These are phyloP conservation scores for Spondyliosoma cantharus DNA, from an alignment of 2,797 vertebrate genomes.

Conservation along the genomic window DNA sequence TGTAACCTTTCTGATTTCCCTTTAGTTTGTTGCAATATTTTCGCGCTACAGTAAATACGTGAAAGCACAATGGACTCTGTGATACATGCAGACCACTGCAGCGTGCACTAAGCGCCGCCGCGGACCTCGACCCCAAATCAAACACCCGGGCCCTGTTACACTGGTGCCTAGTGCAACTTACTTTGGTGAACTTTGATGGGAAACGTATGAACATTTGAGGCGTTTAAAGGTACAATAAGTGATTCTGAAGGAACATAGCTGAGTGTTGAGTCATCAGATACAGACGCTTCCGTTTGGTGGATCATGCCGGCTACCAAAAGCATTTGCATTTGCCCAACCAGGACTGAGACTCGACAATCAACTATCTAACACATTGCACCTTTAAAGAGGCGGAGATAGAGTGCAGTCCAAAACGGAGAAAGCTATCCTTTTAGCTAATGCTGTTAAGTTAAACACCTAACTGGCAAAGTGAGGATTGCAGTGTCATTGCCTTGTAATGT, in stretches of 20 bases:
- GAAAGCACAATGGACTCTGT: conserved; percentile 8
- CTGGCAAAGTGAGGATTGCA: neutral
- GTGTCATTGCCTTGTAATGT: neutral
- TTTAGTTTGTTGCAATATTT: neutral
- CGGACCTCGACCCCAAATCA: conserved; percentile 7
- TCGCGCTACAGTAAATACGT: neutral
- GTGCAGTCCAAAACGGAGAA: neutral
- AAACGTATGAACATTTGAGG: neutral
- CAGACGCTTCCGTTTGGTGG: too few relatives aligned
- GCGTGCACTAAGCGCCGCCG: neutral
- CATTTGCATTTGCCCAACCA: too few relatives aligned
- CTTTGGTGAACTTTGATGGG: neutral
- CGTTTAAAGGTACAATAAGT: too few relatives aligned
- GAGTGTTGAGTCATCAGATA: too few relatives aligned
- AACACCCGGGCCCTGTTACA: neutral
- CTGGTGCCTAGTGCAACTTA: neutral
- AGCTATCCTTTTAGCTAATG: neutral
- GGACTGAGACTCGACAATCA: too few relatives aligned
- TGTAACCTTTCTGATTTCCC: neutral
- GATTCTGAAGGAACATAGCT: too few relatives aligned
- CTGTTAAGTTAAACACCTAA: neutral
- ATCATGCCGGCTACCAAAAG: too few relatives aligned
- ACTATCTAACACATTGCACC: too few relatives aligned
- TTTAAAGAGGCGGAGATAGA: neutral
- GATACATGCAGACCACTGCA: conserved; percentile 17